Evolutionary conservation across 2,888 invertebrate species (phyloP).

Genomic region (Iphiclides podalirius): DNA sequence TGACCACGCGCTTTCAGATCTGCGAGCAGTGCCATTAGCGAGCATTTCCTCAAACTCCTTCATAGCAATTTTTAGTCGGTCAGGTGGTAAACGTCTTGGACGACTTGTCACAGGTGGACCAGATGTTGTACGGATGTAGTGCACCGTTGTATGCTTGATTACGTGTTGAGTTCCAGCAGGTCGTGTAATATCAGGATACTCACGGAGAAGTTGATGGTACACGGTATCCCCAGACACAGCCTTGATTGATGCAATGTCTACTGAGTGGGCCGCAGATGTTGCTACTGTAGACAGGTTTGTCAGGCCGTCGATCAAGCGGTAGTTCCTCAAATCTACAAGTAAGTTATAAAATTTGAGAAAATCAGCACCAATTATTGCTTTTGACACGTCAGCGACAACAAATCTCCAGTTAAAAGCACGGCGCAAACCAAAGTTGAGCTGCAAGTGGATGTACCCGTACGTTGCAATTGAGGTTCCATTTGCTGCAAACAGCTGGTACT

Average conservation of each 20-base stretch:
- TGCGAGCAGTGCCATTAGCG: too few relatives aligned
- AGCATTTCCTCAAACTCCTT: too few relatives aligned
- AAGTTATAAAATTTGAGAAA: too few relatives aligned
- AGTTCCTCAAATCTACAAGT: too few relatives aligned
- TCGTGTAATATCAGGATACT: constrained; percentile 21
- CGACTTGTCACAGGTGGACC: constrained; percentile 10
- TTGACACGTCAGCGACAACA: constrained; percentile 34
- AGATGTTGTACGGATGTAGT: constrained; percentile 27
- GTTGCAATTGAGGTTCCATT: constrained; percentile 32
- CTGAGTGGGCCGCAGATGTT: too few relatives aligned
- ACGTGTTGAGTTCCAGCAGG: constrained; percentile 16
- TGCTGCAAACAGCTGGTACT: constrained; percentile 25
- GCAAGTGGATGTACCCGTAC: constrained; percentile 28
- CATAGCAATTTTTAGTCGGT: constrained; percentile 5
- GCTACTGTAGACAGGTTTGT: too few relatives aligned
- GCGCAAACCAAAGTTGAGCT: constrained; percentile 32
- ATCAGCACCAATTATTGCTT: constrained; percentile 36
- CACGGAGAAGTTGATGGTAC: constrained; percentile 22
- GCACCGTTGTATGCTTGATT: constrained; percentile 22
- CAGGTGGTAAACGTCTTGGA: background rate
- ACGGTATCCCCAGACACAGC: background rate
- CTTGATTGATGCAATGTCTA: background rate
- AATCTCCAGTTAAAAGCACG: constrained; percentile 33
- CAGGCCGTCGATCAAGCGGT: too few relatives aligned
- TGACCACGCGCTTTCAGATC: constrained; percentile 25